Base-by-base conservation (phyloP, 2,888 invertebrate genomes). In the Eilema griseolum region DNA sequence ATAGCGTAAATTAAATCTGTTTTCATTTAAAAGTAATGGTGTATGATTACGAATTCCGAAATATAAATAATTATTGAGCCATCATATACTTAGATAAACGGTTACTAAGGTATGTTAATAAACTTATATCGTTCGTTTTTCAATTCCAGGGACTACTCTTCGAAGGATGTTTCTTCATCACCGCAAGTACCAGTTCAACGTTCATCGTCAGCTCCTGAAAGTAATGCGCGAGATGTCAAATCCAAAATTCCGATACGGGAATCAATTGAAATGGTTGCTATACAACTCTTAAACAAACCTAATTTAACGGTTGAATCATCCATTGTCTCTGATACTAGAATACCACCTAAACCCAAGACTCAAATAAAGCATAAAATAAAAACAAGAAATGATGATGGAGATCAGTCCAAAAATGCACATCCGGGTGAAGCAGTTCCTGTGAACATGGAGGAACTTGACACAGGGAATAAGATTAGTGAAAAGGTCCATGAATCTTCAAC, bases 351-450 rank as follows among this genome's bases (percentile, higher is more conserved):
- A 88, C 85, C 96, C 1, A 96, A 96, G 86, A 95, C 93, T 68
- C 96, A 96, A 85, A 81, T 94, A 16, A 95, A 95, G 83, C 92
- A 92, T 67, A 94, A 90, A 84, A 86, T 90, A 5, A 94, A 93
- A 86, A 93, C 92, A 16, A 91, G 93, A 76, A 89, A 91, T 60
- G 92, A 93, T 61, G 91, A 93, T 77, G 88, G 84, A 2, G 87
- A 90, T 77, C 88, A 89, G 31, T 72, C 88, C 5, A 96, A 96
- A 87, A 94, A 93, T 75, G 94, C 95, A 10, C 97, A 97, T 83
- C 96, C 95, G 12, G 97, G 97, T 4, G 95, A 97, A 73, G 97
- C 97, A 14, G 96, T 97, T 74, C 97, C 97, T 0, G 90, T 97
- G 10, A 95, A 96, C 3, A 95, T 96, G 78, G 97, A 97, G 78